A percentile compares a stretch with the other conserved stretches of the same genome.
phyloP scores from a whole-genome alignment of 2,113 vertebrate genomes.

The Eidolon helvum region DNA sequence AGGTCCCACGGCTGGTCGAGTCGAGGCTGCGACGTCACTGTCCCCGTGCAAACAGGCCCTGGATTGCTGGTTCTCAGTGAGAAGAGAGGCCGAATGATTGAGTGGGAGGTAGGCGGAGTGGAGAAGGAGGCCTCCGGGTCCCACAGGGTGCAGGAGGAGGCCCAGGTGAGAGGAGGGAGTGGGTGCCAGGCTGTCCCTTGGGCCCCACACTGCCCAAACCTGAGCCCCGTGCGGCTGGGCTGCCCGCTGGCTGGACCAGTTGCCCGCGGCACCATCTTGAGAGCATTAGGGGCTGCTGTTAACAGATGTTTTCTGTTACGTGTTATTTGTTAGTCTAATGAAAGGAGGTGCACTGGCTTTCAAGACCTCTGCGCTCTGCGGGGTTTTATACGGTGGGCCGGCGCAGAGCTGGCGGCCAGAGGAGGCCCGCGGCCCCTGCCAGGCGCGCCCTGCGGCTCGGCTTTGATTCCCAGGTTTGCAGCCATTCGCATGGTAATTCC shows the following conservation, averaged over 20 bases:
- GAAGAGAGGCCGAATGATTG: background rate
- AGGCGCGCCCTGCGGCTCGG: slow-evolving; percentile 50
- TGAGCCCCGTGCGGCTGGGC: slow-evolving; percentile 59
- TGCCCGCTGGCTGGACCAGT: slow-evolving; percentile 78
- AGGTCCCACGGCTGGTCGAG: accelerated
- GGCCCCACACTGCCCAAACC: slow-evolving; percentile 54
- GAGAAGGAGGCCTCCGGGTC: background rate
- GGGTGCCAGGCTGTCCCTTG: background rate
- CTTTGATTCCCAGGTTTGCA: slow-evolving; percentile 68
- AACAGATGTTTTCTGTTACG: slow-evolving; percentile 86
- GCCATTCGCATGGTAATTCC: slow-evolving; percentile 60
- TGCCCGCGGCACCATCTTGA: slow-evolving; percentile 83
- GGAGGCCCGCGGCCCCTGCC: slow-evolving; percentile 56
- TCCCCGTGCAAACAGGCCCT: background rate
- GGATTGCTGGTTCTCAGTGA: accelerated
- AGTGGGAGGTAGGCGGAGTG: background rate
- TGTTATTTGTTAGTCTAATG: slow-evolving; percentile 89
- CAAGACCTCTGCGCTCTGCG: slow-evolving; percentile 78
- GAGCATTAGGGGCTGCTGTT: slow-evolving; percentile 83
- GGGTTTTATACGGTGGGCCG: slow-evolving; percentile 76
- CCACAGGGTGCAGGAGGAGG: background rate
- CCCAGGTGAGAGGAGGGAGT: background rate
- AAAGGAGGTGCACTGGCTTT: slow-evolving; percentile 86
- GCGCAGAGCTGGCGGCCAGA: slow-evolving; percentile 3
- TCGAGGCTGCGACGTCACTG: accelerated